Conservation (phyloP, 1,140 invertebrate genomes). For the Trichonephila clavipes region DNA sequence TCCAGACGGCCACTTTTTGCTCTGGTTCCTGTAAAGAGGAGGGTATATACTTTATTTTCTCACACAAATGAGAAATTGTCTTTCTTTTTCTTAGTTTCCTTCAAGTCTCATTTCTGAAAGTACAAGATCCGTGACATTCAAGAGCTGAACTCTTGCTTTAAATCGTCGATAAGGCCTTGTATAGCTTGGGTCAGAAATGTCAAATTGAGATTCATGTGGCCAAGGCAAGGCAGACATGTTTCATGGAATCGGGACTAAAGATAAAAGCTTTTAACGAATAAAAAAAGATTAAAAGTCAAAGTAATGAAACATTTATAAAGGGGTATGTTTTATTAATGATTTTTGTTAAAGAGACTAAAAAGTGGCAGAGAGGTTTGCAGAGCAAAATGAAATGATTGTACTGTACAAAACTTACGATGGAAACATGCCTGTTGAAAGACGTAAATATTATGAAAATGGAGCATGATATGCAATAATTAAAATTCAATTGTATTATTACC, state of each 20-base stretch:
- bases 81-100: neutral
- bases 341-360: neutral
- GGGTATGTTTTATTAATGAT: neutral
- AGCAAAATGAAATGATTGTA: too few relatives aligned
- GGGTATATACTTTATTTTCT: neutral
- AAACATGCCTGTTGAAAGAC: too few relatives aligned
- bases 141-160: neutral
- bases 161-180: constrained; percentile 2
- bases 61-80: neutral
- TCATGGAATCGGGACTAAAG: neutral
- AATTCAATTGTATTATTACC: too few relatives aligned
- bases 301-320: neutral
- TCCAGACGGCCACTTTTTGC: constrained; percentile 53
- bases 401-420: too few relatives aligned
- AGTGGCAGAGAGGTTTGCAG: neutral
- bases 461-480: too few relatives aligned
- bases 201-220: neutral
- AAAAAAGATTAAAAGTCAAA: neutral
- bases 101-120: constrained; percentile 10
- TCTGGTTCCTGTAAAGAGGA: constrained; percentile 4
- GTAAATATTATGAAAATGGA: too few relatives aligned
- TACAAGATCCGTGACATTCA: constrained; percentile 13
- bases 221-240: neutral
- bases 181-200: neutral
- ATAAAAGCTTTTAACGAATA: neutral